phyloP scores from a whole-genome alignment of 2,113 vertebrate species.

The Origma solitaria region DNA sequence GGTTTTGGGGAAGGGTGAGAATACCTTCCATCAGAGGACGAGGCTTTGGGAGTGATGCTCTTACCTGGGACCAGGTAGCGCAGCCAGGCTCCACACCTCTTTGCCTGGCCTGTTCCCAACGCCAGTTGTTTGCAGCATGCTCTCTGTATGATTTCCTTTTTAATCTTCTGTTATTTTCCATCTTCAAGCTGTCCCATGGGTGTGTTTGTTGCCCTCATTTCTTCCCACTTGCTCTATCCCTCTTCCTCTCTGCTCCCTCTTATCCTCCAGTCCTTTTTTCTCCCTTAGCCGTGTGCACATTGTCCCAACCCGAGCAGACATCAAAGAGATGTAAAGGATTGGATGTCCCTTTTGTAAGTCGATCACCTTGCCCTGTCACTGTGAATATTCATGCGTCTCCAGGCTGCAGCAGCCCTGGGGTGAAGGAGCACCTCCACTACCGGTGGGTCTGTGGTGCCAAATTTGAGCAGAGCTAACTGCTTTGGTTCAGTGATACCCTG shows the following conservation, averaged over 20 bases:
- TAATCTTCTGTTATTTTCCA: neutral
- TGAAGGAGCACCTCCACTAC: neutral
- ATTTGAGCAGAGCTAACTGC: neutral
- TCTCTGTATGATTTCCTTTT: neutral
- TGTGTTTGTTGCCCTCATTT: neutral
- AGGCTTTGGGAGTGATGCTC: neutral
- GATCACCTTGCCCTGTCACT: constrained; percentile 9
- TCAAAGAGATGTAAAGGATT: neutral
- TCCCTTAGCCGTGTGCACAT: neutral
- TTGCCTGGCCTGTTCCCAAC: neutral
- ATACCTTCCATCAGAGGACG: neutral
- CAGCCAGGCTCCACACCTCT: neutral
- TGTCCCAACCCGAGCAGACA: constrained; percentile 3
- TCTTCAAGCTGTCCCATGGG: neutral
- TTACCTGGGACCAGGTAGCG: neutral
- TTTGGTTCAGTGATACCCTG: neutral
- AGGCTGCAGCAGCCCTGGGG: constrained; percentile 11
- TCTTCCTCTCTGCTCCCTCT: neutral
- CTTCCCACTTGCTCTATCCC: neutral
- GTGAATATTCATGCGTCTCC: neutral
- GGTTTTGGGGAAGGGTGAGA: neutral
- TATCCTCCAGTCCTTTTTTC: neutral
- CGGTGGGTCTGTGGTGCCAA: neutral
- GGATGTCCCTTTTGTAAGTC: neutral
- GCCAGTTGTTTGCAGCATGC: neutral